A percentile compares a stretch with the other conserved stretches of the same genome.
phyloP scores from a whole-genome alignment of 1,140 invertebrate species.

The Tetranychus cinnabarinus region DNA sequence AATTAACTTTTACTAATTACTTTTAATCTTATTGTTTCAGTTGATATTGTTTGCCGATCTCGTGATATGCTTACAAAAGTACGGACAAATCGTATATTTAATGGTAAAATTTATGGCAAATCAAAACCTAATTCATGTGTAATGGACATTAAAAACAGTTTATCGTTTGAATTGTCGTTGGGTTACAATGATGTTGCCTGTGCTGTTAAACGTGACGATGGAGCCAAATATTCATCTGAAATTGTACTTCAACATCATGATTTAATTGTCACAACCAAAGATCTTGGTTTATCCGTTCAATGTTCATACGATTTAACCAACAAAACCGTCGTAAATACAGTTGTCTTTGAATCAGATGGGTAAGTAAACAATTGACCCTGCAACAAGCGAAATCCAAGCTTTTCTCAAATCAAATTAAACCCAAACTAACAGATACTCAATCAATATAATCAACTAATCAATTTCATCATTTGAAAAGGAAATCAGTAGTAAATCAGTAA shows the following conservation, averaged over 20 bases:
- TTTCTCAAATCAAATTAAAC: not conserved
- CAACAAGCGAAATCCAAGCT: too few species aligned
- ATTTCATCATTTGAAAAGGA: not conserved
- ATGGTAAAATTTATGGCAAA: slow-evolving; percentile 67
- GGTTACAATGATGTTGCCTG: slow-evolving; percentile 15
- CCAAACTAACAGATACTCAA: not conserved
- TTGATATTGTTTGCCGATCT: slow-evolving; percentile 33
- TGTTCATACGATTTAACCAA: slow-evolving; percentile 81
- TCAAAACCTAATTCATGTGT: slow-evolving; percentile 55
- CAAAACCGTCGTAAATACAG: slow-evolving; percentile 61
- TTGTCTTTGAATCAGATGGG: slow-evolving; percentile 15
- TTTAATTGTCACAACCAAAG: slow-evolving; percentile 74
- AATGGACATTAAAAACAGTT: slow-evolving; percentile 29
- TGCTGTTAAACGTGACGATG: slow-evolving; percentile 13
- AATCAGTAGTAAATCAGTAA: not conserved
- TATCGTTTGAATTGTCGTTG: slow-evolving; percentile 16
- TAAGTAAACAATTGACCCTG: slow-evolving; percentile 3
- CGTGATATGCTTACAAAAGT: slow-evolving; percentile 78
- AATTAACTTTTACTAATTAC: not conserved
- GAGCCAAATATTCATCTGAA: slow-evolving; percentile 48
- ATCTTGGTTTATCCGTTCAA: slow-evolving; percentile 67
- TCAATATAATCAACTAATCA: not conserved
- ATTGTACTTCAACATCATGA: slow-evolving; percentile 82
- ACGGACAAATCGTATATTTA: slow-evolving; percentile 69
- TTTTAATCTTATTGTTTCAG: slow-evolving; percentile 6